phyloP scores from a whole-genome alignment of 2,888 invertebrate species.

The Anaspis maculata region DNA sequence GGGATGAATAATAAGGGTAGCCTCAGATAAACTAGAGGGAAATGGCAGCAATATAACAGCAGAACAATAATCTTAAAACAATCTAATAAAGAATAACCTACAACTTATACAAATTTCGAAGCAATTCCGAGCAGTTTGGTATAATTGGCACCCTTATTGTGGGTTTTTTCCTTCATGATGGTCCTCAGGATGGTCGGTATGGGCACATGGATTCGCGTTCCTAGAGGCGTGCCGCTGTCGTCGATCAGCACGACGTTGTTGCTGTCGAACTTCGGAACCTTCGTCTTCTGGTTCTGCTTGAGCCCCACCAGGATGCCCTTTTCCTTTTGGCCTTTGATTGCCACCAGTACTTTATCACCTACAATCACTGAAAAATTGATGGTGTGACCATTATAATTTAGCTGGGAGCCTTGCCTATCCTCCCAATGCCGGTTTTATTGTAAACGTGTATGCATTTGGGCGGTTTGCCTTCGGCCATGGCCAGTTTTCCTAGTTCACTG shows the following conservation, averaged over 20 bases:
- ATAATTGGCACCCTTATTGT: constrained; percentile 79
- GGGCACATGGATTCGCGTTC: constrained; percentile 91
- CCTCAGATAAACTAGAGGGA: no score
- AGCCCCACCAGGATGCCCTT: constrained; percentile 86
- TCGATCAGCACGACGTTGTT: constrained; percentile 95
- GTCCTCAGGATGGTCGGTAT: constrained; percentile 84
- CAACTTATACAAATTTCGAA: constrained; percentile 71
- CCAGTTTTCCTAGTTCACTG: constrained; percentile 87
- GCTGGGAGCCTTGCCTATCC: constrained; percentile 45
- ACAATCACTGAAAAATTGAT: constrained; percentile 7
- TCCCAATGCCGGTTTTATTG: constrained; percentile 62
- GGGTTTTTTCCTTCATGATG: constrained; percentile 71
- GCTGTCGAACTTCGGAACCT: constrained; percentile 85
- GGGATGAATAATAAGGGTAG: no score
- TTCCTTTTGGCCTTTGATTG: constrained; percentile 92
- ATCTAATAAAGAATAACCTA: no score
- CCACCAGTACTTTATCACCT: constrained; percentile 85
- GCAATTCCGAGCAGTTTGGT: constrained; percentile 89
- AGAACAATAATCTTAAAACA: no score
- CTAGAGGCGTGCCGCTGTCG: constrained; percentile 88
- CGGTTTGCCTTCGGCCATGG: constrained; percentile 90
- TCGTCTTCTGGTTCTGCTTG: constrained; percentile 70
- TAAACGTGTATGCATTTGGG: constrained; percentile 92
- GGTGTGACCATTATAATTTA: background rate
- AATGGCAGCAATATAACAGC: no score